phyloP scores from a whole-genome alignment of 2,888 invertebrate genomes.

The Cephonodes hylas region DNA sequence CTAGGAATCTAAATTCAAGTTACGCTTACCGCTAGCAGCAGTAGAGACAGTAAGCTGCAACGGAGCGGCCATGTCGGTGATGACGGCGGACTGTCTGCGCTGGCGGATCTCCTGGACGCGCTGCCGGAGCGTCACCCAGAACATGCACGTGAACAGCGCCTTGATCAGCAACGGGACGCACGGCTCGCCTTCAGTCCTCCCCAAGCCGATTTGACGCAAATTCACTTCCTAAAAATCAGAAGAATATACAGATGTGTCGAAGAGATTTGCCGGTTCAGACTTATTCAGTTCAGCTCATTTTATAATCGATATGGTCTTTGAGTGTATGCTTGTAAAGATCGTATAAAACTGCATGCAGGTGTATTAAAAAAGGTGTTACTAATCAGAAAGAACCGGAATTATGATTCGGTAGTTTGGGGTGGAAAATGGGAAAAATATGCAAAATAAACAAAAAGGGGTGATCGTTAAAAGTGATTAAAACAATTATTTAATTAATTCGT shows the following conservation, averaged over 20 bases:
- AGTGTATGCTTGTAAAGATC: too few relatives aligned
- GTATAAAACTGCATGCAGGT: not conserved
- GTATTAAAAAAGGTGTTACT: not conserved
- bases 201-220: constrained; percentile 90
- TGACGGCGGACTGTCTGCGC: constrained; percentile 83
- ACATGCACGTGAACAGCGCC: constrained; percentile 94
- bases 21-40: constrained; percentile 80
- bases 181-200: constrained; percentile 83
- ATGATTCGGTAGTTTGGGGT: not conserved
- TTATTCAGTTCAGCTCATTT: too few relatives aligned
- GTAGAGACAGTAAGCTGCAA: constrained; percentile 88
- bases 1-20: too few relatives aligned
- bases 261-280: too few relatives aligned
- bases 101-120: constrained; percentile 90
- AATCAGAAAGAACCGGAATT: not conserved
- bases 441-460: not conserved
- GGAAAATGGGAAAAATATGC: not conserved
- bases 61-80: constrained; percentile 89
- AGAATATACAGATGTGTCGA: too few relatives aligned
- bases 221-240: constrained; percentile 85
- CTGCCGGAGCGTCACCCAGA: constrained; percentile 97
- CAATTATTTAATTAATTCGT: too few relatives aligned
- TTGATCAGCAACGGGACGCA: constrained; percentile 89
- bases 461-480: too few relatives aligned
- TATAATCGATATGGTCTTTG: too few relatives aligned